These are phyloP conservation scores for Eumacrocentrus americanus DNA, from an alignment of 2,888 invertebrate species.

Conservation along the genomic window DNA sequence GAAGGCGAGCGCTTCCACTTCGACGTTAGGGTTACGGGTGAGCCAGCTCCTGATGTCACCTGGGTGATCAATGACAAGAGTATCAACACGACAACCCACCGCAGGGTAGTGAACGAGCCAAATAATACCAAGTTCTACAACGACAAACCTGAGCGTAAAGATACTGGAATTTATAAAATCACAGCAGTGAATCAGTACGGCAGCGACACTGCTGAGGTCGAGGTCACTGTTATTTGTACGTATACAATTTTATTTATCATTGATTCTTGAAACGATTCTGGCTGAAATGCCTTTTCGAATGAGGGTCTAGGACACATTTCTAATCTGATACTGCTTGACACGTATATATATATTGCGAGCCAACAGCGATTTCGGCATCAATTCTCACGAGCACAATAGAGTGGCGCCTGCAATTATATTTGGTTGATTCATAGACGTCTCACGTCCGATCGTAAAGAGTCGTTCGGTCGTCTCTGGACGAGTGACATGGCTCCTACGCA, in stretches of 20 bases:
- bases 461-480: not conserved
- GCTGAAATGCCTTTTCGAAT: not conserved
- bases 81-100: constrained; percentile 69
- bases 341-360: constrained; percentile 1
- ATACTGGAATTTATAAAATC: constrained; percentile 88
- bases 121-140: constrained; percentile 88
- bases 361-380: not conserved
- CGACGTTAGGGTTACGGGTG: constrained; percentile 89
- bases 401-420: not conserved
- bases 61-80: constrained; percentile 87
- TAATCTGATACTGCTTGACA: not conserved
- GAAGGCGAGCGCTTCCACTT: constrained; percentile 89
- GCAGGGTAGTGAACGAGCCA: constrained; percentile 79
- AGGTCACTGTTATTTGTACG: constrained; percentile 88
- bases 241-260: constrained; percentile 42
- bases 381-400: not conserved
- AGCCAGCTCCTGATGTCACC: constrained; percentile 87
- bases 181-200: constrained; percentile 87
- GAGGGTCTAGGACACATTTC: constrained; percentile 20
- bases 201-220: constrained; percentile 86
- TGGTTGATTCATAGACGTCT: not conserved
- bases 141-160: constrained; percentile 84
- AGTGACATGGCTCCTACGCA: not conserved
- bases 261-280: not conserved
- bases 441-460: not conserved